phyloP scores from a whole-genome alignment of 2,113 vertebrate species.

The Zosterops hypoxanthus region DNA sequence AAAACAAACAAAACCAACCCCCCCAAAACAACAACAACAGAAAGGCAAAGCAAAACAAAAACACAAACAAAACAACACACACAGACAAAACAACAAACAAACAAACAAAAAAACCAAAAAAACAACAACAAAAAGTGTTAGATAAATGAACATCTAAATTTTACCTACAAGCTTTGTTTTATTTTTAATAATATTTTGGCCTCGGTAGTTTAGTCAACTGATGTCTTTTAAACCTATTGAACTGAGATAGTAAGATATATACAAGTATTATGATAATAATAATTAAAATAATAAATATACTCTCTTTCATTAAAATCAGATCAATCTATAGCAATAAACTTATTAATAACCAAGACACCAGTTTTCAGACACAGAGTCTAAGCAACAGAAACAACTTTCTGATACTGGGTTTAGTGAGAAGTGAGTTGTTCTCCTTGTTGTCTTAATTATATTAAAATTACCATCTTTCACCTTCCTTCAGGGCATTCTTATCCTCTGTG shows the following conservation, averaged over 20 bases:
- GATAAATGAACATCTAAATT: background rate
- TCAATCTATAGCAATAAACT: background rate
- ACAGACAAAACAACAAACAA: too few species aligned
- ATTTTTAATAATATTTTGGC: background rate
- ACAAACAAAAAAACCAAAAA: accelerated
- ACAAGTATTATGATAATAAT: background rate
- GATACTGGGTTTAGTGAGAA: background rate
- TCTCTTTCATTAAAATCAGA: background rate
- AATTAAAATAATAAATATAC: background rate
- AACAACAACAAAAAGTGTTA: accelerated
- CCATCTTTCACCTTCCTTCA: background rate
- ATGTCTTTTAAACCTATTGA: background rate
- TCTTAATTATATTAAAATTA: background rate
- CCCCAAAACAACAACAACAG: too few species aligned
- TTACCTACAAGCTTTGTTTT: background rate
- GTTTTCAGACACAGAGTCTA: background rate
- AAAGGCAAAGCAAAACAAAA: background rate
- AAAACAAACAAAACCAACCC: background rate
- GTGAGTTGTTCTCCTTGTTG: background rate
- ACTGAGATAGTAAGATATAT: background rate
- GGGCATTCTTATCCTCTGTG: background rate
- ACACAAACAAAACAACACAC: too few species aligned
- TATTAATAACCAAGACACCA: background rate
- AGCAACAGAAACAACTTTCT: background rate
- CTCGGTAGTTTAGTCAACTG: background rate